These are phyloP conservation scores for Hyperoplus immaculatus DNA, from an alignment of 2,797 vertebrate species.

Conservation along the genomic window DNA sequence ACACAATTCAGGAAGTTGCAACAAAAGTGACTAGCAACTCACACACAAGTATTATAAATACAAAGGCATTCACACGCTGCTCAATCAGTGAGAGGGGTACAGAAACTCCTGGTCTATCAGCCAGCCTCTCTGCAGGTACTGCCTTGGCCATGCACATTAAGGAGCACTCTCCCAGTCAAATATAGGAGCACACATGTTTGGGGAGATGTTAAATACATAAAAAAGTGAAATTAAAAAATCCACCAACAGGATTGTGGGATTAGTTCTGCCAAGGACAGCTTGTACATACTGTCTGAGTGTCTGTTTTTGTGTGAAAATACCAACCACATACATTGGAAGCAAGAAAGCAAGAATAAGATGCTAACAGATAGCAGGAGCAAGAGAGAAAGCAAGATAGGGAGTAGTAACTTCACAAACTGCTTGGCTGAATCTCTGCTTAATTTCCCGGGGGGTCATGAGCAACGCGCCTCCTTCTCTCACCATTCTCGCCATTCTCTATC, in stretches of 20 bases:
- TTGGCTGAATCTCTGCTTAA: constrained; percentile 74
- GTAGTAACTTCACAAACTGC: constrained; percentile 72
- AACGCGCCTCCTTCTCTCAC: constrained; percentile 45
- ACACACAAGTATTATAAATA: not conserved
- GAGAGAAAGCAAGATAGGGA: constrained; percentile 4
- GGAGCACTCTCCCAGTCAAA: constrained; percentile 16
- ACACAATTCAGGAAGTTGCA: constrained; percentile 33
- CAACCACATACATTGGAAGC: constrained; percentile 10
- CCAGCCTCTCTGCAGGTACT: constrained; percentile 16
- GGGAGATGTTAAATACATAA: constrained; percentile 15
- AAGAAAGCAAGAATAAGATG: constrained; percentile 25
- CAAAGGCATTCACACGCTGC: constrained; percentile 16
- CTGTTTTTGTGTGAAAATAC: constrained; percentile 20
- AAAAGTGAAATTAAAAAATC: not conserved
- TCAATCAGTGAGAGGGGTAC: constrained; percentile 35
- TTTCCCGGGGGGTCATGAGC: constrained; percentile 78
- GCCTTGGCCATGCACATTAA: constrained; percentile 2
- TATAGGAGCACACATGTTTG: not conserved
- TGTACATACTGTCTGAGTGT: constrained; percentile 1
- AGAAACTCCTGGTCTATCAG: constrained; percentile 34
- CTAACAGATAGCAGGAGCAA: not conserved
- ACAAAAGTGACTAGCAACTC: not conserved
- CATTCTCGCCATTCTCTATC: constrained; percentile 52
- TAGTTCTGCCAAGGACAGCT: constrained; percentile 18
- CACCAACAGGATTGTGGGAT: not conserved